These are phyloP conservation scores for Drosophila paranaensis DNA, from an alignment of 2,888 invertebrate species.

Conservation along the genomic window DNA sequence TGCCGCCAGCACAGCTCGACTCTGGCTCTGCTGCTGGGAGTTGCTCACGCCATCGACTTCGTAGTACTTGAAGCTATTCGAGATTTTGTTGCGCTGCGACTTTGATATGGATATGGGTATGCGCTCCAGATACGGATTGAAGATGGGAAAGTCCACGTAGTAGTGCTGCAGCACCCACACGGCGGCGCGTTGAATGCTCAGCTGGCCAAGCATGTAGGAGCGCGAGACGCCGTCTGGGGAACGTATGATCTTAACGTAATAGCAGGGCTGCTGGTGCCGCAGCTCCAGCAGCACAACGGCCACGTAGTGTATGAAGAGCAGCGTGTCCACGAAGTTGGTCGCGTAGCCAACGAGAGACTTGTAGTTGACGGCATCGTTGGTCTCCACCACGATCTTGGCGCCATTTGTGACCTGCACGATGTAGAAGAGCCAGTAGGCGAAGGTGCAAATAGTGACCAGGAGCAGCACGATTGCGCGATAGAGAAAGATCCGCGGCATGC, in stretches of 20 bases:
- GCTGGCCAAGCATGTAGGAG: conserved; percentile 94
- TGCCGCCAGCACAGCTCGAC: conserved; percentile 89
- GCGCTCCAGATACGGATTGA: conserved; percentile 97
- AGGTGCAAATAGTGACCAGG: conserved; percentile 95
- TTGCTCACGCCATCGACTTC: conserved; percentile 95
- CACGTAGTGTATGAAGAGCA: conserved; percentile 97
- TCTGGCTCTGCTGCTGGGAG: conserved; percentile 89
- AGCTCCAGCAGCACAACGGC: conserved; percentile 97
- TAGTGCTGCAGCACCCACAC: conserved; percentile 97
- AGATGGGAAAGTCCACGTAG: conserved; percentile 97
- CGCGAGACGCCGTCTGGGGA: conserved; percentile 97
- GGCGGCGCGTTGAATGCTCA: conserved; percentile 97
- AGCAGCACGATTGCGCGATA: conserved; percentile 95
- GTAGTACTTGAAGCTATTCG: conserved; percentile 97
- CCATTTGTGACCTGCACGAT: conserved; percentile 94
- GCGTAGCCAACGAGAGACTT: conserved; percentile 96
- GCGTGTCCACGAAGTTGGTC: conserved; percentile 95
- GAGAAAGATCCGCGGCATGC: conserved; percentile 95
- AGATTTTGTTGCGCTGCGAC: conserved; percentile 89
- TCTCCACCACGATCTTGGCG: conserved; percentile 90
- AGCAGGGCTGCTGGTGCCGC: conserved; percentile 95
- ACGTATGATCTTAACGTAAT: conserved; percentile 94
- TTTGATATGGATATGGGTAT: conserved; percentile 94
- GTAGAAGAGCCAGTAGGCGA: conserved; percentile 99
- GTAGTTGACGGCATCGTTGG: conserved; percentile 92